Conservation (phyloP, 2,113 vertebrate genomes). For the Pantherophis guttatus region DNA sequence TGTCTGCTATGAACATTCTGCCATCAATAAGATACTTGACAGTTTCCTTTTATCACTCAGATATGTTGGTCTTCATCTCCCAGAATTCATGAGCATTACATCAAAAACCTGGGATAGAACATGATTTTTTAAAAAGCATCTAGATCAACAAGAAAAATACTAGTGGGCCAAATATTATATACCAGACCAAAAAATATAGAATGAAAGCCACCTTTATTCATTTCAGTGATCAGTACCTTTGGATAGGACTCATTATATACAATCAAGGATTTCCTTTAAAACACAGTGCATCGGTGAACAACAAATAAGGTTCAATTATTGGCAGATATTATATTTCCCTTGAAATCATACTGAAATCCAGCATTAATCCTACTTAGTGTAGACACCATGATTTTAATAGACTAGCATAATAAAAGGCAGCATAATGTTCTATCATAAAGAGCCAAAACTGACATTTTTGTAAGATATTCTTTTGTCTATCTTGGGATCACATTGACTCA, state of each 20-base stretch:
- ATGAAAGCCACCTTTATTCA: not conserved
- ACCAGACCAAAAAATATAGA: not conserved
- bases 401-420: constrained; percentile 31
- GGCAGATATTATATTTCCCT: constrained; percentile 37
- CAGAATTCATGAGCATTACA: not conserved
- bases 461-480: not conserved
- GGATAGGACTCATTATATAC: constrained; percentile 39
- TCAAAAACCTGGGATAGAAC: not conserved
- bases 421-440: not conserved
- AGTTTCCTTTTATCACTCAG: not conserved
- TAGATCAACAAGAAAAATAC: not conserved
- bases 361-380: not conserved
- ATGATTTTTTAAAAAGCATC: not conserved
- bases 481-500: constrained; percentile 27
- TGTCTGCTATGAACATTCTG: not conserved
- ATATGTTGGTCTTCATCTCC: not conserved
- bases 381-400: not conserved
- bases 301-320: constrained; percentile 47
- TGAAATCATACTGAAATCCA: constrained; percentile 27
- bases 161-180: not conserved
- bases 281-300: constrained; percentile 40
- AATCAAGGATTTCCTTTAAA: not conserved
- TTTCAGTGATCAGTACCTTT: not conserved
- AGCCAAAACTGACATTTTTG: not conserved
- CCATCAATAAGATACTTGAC: not conserved